phyloP scores from a whole-genome alignment of 2,888 invertebrate species.

The Geophilus truncorum region DNA sequence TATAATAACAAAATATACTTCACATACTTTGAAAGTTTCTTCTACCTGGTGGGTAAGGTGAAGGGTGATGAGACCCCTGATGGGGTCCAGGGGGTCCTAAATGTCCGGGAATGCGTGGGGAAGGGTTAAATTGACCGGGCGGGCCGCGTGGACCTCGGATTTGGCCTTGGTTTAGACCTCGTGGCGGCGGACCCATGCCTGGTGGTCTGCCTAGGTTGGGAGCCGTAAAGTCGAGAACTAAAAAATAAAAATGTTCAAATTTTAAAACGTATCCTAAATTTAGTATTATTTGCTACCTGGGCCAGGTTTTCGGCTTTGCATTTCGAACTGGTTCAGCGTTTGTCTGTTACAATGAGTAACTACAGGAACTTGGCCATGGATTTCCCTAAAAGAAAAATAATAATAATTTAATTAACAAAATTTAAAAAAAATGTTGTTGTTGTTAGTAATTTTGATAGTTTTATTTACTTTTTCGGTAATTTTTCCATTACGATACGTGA shows the following conservation, averaged over 20 bases:
- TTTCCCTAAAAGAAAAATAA: conserved; percentile 53
- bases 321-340: conserved; percentile 60
- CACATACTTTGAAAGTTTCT: conserved; percentile 10
- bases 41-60: conserved; percentile 39
- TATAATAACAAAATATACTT: background rate
- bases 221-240: background rate
- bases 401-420: background rate
- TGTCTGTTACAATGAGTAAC: conserved; percentile 95
- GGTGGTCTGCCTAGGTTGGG: conserved; percentile 25
- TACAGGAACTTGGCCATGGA: conserved; percentile 91
- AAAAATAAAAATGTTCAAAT: too few relatives aligned
- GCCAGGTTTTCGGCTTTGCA: conserved; percentile 46
- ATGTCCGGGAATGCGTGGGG: conserved; percentile 41
- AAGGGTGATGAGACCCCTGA: conserved; percentile 41
- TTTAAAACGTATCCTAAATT: too few relatives aligned
- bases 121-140: conserved; percentile 39
- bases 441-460: background rate
- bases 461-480: conserved; percentile 69
- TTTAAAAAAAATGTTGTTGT: too few relatives aligned
- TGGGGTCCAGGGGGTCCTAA: conserved; percentile 45
- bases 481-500: conserved; percentile 85
- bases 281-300: too few relatives aligned
- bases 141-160: conserved; percentile 35
- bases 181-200: conserved; percentile 44
- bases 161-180: conserved; percentile 33